Base-by-base conservation (phyloP, 2,888 invertebrate species). In the Watsonalla binaria region DNA sequence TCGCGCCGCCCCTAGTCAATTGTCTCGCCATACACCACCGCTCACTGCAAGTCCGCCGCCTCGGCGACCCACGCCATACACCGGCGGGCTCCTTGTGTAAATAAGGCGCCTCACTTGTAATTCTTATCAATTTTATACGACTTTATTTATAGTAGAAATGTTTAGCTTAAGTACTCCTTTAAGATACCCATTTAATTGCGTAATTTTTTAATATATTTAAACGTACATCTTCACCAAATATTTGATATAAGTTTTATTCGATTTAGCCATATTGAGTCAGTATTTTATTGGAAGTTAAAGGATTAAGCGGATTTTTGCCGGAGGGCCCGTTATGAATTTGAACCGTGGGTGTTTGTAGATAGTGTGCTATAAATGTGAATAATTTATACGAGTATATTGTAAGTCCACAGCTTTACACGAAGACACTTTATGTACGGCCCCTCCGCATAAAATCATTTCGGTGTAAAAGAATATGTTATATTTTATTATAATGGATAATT, bases 301-400 rank as follows among this genome's bases (percentile, higher is more conserved):
- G 70, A 65, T 66, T 85, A 81, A 82, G 82, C 65, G 72, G 82
- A 84, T 87, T 83, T 80, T 74, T 82, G 84, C 84, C 70, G 82
- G 69, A 83, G 87, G 86, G 85, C 82, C 87, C 76, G 73, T 67
- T 75, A 82, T 81, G 82, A 80, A 76, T 76, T 77, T 81, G 80
- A 81, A 73, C 69, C 74, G 83, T 81, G 87, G 83, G 80, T 88
- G 86, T 85, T 78, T 89, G 89, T 90, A 89, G 89, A 89, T 90
- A 90, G 84, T 89, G 85, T 89, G 88, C 90, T 88, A 88, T 89
- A 88, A 87, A 87, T 89, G 90, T 90, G 89, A 88, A 90, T 90
- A 90, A 89, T 90, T 90, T 90, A 89, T 89, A 90, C 89, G 88
- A 90, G 82, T 90, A 89, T 86, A 86, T 85, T 90, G 86, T 90